Percentiles rank a stretch among this genome's conserved stretches.
phyloP scores from a whole-genome alignment of 2,888 invertebrate species.

The Polydrusus cervinus region DNA sequence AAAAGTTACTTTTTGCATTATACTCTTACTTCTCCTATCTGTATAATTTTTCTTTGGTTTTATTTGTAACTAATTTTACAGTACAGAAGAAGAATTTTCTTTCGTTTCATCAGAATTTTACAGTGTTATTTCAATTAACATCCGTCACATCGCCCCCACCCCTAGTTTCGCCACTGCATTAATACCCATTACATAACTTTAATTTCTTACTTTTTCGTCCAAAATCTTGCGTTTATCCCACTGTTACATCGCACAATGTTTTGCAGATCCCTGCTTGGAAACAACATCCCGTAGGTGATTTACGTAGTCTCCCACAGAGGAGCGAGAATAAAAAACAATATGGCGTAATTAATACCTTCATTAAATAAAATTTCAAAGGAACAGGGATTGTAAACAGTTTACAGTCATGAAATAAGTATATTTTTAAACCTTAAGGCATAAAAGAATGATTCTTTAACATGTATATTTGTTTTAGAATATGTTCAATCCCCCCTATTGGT shows the following conservation, averaged over 20 bases:
- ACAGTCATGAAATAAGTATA: constrained; percentile 11
- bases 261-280: constrained; percentile 12
- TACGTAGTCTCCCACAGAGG: constrained; percentile 18
- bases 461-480: constrained; percentile 20
- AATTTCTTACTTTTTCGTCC: background rate
- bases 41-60: too few relatives aligned
- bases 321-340: constrained; percentile 30
- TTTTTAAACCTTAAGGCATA: background rate
- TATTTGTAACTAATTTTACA: too few relatives aligned
- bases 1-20: too few relatives aligned
- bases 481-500: background rate
- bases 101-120: too few relatives aligned
- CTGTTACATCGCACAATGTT: constrained; percentile 7
- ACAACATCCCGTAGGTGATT: constrained; percentile 21
- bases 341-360: constrained; percentile 43
- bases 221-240: background rate
- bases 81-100: too few relatives aligned
- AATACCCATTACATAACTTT: background rate
- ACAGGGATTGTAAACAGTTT: constrained; percentile 11
- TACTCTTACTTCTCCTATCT: too few relatives aligned
- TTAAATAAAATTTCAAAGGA: constrained; percentile 27
- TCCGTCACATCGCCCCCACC: too few relatives aligned
- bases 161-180: too few relatives aligned
- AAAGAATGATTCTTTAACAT: constrained; percentile 14
- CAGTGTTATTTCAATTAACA: too few relatives aligned